Conservation (phyloP, 2,888 invertebrate genomes). For the Aphodius sticticus region DNA sequence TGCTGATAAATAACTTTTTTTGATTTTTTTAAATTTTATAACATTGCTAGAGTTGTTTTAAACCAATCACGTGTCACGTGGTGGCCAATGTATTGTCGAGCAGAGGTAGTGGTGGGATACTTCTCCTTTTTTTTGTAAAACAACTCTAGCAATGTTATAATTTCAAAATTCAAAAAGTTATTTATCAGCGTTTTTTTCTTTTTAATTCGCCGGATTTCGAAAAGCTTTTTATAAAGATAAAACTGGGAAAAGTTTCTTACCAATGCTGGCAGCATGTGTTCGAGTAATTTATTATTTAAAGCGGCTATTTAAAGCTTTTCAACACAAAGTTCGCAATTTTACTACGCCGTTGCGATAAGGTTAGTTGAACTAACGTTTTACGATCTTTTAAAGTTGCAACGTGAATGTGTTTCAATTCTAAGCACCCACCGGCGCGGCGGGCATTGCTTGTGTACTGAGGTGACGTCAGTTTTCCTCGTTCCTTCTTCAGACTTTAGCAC, state of each 20-base stretch:
- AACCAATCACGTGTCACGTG: too few relatives aligned
- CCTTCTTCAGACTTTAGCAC: not conserved
- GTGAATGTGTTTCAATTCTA: constrained; percentile 4
- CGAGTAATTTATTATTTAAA: not conserved
- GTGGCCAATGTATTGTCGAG: too few relatives aligned
- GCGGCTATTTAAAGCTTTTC: not conserved
- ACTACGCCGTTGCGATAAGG: not conserved
- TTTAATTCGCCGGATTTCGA: too few relatives aligned
- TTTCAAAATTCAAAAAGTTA: too few relatives aligned
- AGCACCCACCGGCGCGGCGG: not conserved
- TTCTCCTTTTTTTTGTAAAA: too few relatives aligned
- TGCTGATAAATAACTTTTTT: too few relatives aligned
- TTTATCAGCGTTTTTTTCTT: too few relatives aligned
- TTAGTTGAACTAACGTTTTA: not conserved
- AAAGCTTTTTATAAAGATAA: not conserved
- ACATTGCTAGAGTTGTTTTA: too few relatives aligned
- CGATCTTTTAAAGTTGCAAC: constrained; percentile 4
- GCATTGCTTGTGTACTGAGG: not conserved
- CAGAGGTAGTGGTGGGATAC: too few relatives aligned
- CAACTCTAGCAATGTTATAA: too few relatives aligned
- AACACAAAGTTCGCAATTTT: not conserved
- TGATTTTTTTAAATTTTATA: too few relatives aligned
- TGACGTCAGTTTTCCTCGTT: not conserved
- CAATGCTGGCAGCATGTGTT: not conserved
- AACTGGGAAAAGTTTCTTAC: not conserved